Conservation (phyloP, 1,140 invertebrate species). For the Caerostris darwini region DNA sequence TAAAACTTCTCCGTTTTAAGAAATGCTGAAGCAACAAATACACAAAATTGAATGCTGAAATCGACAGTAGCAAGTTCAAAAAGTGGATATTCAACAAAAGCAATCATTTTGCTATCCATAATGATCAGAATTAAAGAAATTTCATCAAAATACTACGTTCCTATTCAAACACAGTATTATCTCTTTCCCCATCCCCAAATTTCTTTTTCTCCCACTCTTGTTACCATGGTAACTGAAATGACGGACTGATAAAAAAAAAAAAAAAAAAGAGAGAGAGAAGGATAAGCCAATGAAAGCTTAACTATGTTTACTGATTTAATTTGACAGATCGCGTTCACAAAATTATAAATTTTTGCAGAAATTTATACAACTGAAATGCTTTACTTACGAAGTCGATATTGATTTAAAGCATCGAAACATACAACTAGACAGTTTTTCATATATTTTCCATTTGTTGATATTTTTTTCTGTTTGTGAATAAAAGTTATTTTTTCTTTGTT, state of each 20-base stretch:
- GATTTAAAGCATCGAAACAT: no score
- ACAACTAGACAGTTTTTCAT: no score
- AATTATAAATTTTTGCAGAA: no score
- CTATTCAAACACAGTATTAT: not conserved
- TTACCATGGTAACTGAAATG: not conserved
- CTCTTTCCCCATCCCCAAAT: not conserved
- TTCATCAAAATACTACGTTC: not conserved
- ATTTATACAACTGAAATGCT: no score
- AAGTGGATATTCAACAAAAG: not conserved
- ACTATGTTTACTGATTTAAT: no score
- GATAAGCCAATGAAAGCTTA: no score
- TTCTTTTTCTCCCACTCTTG: not conserved
- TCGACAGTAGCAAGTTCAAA: conserved; percentile 80
- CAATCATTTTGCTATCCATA: conserved; percentile 39
- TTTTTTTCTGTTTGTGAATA: no score
- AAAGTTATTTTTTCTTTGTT: no score
- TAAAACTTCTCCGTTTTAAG: conserved; percentile 83
- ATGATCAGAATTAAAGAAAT: not conserved
- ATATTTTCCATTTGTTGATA: no score
- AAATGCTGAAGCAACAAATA: conserved; percentile 80
- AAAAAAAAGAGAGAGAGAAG: not conserved
- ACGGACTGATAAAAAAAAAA: not conserved
- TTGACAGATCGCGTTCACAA: no score
- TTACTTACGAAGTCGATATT: no score
- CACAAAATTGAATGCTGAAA: conserved; percentile 82